Evolutionary conservation across 2,888 invertebrate genomes (phyloP).

Genomic region (Eubasilissa splendida): DNA sequence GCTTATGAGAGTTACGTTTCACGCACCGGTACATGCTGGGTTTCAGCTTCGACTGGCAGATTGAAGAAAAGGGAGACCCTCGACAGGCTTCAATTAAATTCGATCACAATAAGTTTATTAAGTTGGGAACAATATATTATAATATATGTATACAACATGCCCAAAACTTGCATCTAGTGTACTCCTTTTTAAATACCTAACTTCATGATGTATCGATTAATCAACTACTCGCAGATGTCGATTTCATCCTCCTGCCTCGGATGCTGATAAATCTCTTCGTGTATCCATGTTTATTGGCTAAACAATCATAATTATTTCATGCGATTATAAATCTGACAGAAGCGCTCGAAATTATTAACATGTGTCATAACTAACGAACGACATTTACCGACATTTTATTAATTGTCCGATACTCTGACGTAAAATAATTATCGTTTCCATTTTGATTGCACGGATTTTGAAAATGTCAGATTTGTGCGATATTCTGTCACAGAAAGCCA

Average conservation of each 20-base stretch:
- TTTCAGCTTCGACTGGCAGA: no score
- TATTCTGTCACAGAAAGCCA: no score
- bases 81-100: no score
- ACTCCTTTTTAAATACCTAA: neutral
- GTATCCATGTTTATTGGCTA: neutral
- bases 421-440: no score
- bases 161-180: neutral
- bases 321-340: conserved; percentile 1
- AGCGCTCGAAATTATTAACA: neutral
- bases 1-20: no score
- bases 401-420: neutral
- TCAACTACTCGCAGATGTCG: neutral
- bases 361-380: conserved; percentile 1
- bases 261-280: neutral
- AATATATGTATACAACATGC: neutral
- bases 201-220: neutral
- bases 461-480: no score
- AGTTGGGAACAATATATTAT: neutral
- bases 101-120: no score
- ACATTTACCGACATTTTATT: neutral
- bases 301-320: conserved; percentile 9
- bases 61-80: no score
- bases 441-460: no score
- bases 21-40: no score
- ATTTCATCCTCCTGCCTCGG: neutral